phyloP scores from a whole-genome alignment of 2,113 vertebrate species.

The Petrocephalus microphthalmus region DNA sequence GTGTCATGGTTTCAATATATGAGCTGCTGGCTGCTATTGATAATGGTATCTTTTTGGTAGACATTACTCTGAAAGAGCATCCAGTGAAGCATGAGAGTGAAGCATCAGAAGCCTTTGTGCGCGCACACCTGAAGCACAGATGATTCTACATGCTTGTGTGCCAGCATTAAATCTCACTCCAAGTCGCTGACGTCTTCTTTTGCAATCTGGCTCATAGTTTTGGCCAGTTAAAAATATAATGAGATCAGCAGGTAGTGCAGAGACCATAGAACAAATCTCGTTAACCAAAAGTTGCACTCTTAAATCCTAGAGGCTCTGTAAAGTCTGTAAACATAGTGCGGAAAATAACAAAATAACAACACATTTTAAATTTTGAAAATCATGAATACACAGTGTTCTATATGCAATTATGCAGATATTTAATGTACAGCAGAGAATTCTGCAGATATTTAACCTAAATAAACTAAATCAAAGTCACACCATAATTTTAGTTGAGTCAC shows the following conservation, averaged over 20 bases:
- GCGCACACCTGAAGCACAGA: not conserved
- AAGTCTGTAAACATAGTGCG: not conserved
- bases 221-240: not conserved
- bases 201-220: not conserved
- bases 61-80: not conserved
- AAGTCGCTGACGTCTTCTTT: constrained; percentile 2
- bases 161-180: not conserved
- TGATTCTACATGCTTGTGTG: not conserved
- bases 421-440: not conserved
- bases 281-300: not conserved
- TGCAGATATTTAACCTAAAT: not conserved
- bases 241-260: not conserved
- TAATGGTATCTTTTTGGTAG: not conserved
- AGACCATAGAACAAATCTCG: not conserved
- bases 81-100: not conserved
- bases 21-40: not conserved
- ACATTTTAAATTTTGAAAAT: not conserved
- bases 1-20: not conserved
- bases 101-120: not conserved
- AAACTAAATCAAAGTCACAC: not conserved
- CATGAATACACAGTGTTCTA: not conserved
- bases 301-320: not conserved
- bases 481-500: not conserved
- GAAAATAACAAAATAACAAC: not conserved
- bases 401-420: not conserved